Evolutionary conservation across 2,888 invertebrate species (phyloP).

Genomic region (Agrilus mali): DNA sequence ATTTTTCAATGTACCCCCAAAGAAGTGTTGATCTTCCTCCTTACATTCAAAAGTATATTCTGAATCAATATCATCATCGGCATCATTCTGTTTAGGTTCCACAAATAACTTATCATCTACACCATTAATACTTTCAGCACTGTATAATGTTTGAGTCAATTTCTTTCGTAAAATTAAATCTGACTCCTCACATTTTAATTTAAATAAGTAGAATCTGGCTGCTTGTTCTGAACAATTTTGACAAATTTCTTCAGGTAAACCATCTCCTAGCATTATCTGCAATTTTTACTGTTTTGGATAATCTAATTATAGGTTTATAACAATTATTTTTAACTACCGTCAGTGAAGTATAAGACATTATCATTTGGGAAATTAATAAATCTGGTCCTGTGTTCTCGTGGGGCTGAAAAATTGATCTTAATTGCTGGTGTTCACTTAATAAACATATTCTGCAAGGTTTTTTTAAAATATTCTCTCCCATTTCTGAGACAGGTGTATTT

Average conservation of each 20-base stretch:
- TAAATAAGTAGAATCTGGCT: constrained; percentile 38
- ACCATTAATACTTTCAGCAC: constrained; percentile 2
- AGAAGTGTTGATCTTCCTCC: background rate
- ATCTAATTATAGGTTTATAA: constrained; percentile 1
- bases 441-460: constrained; percentile 30
- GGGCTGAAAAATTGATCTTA: constrained; percentile 28
- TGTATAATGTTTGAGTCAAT: constrained; percentile 17
- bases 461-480: constrained; percentile 10
- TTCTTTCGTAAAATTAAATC: constrained; percentile 29
- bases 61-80: too few relatives aligned
- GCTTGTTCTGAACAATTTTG: constrained; percentile 39
- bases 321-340: constrained; percentile 23
- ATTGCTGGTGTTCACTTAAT: constrained; percentile 27
- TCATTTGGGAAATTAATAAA: constrained; percentile 32
- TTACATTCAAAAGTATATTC: too few relatives aligned
- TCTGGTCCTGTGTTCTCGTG: constrained; percentile 22
- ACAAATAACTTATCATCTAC: too few relatives aligned
- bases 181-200: constrained; percentile 35
- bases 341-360: constrained; percentile 29
- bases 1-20: background rate
- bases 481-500: constrained; percentile 1
- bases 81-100: too few relatives aligned
- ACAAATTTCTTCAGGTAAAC: constrained; percentile 48
- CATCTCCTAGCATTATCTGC: constrained; percentile 38
- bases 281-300: constrained; percentile 11